Conservation (phyloP, 92 coral and sea anemone genomes). For the Porites cylindrica region DNA sequence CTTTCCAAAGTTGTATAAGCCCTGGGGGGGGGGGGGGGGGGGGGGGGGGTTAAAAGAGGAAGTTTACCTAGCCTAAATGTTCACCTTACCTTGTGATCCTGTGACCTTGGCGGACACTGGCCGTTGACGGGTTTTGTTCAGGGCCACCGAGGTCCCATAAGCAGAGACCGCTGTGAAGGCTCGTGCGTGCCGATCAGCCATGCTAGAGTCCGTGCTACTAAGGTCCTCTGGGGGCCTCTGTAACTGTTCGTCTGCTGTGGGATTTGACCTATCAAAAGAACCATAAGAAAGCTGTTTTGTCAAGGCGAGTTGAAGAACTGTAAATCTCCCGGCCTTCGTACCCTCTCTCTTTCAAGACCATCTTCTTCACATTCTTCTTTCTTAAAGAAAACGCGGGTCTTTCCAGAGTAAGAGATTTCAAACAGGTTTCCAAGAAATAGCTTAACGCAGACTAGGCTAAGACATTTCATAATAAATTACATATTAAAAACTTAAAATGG, state of each 20-base stretch:
- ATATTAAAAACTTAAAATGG: no score
- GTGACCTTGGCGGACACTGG: constrained; percentile 87
- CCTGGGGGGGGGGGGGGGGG: no score
- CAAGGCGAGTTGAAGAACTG: not conserved
- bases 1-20: no score
- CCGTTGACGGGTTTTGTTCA: constrained; percentile 79
- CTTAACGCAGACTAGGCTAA: no score
- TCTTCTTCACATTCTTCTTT: not conserved
- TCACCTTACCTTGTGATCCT: constrained; percentile 71
- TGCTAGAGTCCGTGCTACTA: constrained; percentile 52
- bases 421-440: no score
- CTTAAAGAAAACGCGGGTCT: not conserved
- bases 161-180: constrained; percentile 88
- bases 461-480: no score
- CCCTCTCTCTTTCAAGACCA: not conserved
- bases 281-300: not conserved
- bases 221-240: constrained; percentile 66
- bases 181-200: constrained; percentile 69
- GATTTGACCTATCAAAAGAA: constrained; percentile 8
- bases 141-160: constrained; percentile 92
- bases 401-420: no score
- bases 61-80: not conserved
- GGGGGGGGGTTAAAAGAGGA: no score
- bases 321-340: not conserved
- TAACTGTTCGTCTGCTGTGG: constrained; percentile 5